Conservation (phyloP, 2,888 invertebrate genomes). For the Rhodophaea formosa region DNA sequence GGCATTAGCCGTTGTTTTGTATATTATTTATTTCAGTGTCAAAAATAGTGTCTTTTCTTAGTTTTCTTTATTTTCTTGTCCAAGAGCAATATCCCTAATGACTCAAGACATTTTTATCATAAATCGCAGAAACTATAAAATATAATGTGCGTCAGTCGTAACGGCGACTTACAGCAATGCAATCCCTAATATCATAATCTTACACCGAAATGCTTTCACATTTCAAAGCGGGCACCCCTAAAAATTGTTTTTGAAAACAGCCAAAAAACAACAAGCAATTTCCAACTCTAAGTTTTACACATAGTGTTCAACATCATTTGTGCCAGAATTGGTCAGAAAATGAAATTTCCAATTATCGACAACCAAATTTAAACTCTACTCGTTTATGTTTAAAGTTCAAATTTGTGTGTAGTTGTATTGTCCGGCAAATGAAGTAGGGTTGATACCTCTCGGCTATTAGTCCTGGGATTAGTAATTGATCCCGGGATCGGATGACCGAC, state of each 20-base stretch:
- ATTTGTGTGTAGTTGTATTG: slow-evolving; percentile 18
- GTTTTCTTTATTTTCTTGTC: no score
- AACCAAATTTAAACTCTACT: neutral
- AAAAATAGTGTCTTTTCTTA: no score
- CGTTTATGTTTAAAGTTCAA: slow-evolving; percentile 15
- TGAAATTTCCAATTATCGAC: slow-evolving; percentile 27
- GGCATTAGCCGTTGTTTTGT: no score
- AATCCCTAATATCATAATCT: slow-evolving; percentile 75
- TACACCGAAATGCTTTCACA: slow-evolving; percentile 79
- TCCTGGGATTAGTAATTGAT: slow-evolving; percentile 72
- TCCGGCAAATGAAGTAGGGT: slow-evolving; percentile 39
- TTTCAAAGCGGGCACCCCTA: slow-evolving; percentile 60
- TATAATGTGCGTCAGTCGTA: slow-evolving; percentile 38
- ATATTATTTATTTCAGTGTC: no score
- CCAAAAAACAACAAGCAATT: slow-evolving; percentile 25
- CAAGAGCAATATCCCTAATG: neutral
- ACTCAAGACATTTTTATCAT: slow-evolving; percentile 30
- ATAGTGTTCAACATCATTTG: slow-evolving; percentile 23
- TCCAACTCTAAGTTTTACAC: slow-evolving; percentile 31
- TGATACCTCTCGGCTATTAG: slow-evolving; percentile 64
- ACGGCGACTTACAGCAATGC: slow-evolving; percentile 55
- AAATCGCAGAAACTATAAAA: slow-evolving; percentile 51
- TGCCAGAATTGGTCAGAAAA: slow-evolving; percentile 30
- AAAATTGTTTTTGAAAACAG: slow-evolving; percentile 54
- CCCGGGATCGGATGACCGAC: slow-evolving; percentile 74